phyloP scores from a whole-genome alignment of 2,113 vertebrate genomes.

The Phaethon lepturus region DNA sequence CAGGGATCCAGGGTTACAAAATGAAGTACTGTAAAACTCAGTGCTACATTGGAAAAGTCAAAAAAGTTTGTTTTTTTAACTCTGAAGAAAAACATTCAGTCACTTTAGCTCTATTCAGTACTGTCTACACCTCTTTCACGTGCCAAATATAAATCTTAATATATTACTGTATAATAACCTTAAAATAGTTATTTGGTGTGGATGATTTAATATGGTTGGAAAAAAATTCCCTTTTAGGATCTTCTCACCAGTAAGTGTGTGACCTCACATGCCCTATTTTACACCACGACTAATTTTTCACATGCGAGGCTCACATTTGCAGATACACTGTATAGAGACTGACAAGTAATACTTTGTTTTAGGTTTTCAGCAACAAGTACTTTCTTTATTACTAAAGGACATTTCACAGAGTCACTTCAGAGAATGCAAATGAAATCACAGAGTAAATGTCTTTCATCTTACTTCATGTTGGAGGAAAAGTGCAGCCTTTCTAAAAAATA shows the following conservation, averaged over 20 bases:
- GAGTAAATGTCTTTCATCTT: conserved; percentile 59
- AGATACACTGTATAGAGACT: neutral
- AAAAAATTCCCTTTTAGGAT: neutral
- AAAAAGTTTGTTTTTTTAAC: neutral
- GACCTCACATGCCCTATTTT: neutral
- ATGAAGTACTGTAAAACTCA: neutral
- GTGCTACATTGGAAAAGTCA: neutral
- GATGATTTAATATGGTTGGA: neutral
- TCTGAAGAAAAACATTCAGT: neutral
- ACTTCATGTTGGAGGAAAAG: conserved; percentile 22
- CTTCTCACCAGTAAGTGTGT: neutral
- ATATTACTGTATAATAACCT: neutral
- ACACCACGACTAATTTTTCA: neutral
- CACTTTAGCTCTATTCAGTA: neutral
- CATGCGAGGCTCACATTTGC: neutral
- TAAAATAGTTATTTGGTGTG: neutral
- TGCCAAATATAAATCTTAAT: neutral
- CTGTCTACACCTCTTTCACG: neutral
- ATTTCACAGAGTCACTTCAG: conserved; percentile 64
- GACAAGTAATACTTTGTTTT: conserved; percentile 48
- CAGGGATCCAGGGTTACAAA: neutral
- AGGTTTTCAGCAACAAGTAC: conserved; percentile 26
- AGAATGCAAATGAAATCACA: conserved; percentile 64
- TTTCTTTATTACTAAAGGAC: conserved; percentile 50
- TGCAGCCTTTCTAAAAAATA: conserved; percentile 46